Conservation (phyloP, 2,113 vertebrate genomes). For the Taxidea taxus region DNA sequence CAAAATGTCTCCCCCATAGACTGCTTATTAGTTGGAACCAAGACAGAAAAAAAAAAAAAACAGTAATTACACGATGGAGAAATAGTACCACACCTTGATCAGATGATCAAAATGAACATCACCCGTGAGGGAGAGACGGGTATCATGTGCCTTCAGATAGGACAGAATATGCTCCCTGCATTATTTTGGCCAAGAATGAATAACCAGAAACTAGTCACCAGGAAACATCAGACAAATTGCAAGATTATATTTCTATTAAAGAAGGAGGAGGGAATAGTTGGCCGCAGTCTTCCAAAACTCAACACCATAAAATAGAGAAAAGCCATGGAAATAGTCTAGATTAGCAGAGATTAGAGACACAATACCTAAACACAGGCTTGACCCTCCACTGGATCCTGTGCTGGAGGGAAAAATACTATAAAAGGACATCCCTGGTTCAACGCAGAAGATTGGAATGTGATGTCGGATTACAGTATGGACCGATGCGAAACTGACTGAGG, state of each 20-base stretch:
- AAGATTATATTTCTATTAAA: not conserved
- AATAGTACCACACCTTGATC: not conserved
- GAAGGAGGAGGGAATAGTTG: not conserved
- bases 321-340: not conserved
- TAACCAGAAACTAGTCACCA: not conserved
- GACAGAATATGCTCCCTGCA: not conserved
- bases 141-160: accelerated
- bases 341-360: not conserved
- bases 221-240: not conserved
- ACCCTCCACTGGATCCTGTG: not conserved
- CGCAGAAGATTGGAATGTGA: not conserved
- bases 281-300: not conserved
- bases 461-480: not conserved
- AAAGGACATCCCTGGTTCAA: not conserved
- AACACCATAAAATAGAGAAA: not conserved
- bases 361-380: not conserved
- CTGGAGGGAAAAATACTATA: not conserved
- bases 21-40: not conserved
- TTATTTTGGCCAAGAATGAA: not conserved
- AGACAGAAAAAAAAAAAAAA: not conserved
- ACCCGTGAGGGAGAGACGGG: not conserved
- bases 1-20: not conserved
- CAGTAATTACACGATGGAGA: not conserved
- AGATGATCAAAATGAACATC: not conserved
- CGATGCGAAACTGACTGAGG: not conserved